Evolutionary conservation across 2,113 vertebrate species (phyloP), one percentile per base, ranked within the genome.

Genomic region (Tenrec ecaudatus): DNA sequence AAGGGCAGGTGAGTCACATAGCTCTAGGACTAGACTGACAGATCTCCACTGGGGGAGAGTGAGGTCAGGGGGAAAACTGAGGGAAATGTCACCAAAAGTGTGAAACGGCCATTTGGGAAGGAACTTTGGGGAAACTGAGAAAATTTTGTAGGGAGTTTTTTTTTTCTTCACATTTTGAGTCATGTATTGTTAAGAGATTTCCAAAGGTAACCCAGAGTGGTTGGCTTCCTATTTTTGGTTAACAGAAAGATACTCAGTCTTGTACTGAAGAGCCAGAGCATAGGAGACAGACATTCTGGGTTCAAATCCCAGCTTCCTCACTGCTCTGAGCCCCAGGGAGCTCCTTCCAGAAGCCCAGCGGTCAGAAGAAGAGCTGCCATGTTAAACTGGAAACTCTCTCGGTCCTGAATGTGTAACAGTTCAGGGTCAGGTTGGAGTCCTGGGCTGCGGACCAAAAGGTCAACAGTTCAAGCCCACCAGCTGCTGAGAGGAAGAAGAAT

Each of bases 221-320:
- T n/a, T 69, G 66, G 9, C 29, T 31, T 43, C 22, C 17, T 2
- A 0, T 16, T 9, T 69, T 38, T 78, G 15, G 23, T 8, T 47
- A 47, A 85, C 9, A 9, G 31, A 79, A 8, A 33, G 20, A 31
- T n/a, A 36, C 22, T 80, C 31, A 77, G 7, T 1, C 4, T 5
- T 64, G 19, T 43, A n/a, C 12, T 2, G 29, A 29, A 57, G 29
- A 40, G 23, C 33, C 4, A 5, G 3, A 20, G 25, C 29, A 31
- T 25, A 3, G 16, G 4, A 57, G 29, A 31, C 0, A 0, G 16
- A 31, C 2, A 82, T 8, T 3, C 1, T 6, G 3, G 3, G n/a
- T 68, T 84, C 43, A 27, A 31, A 36, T 33, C 78, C 60, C 60
- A 62, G 60, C 11, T 20, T 23, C 22, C 2, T 62, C 60, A 62